Evolutionary conservation across 64 coral and sea anemone genomes (phyloP).

Genomic region (Stylophora pistillata): DNA sequence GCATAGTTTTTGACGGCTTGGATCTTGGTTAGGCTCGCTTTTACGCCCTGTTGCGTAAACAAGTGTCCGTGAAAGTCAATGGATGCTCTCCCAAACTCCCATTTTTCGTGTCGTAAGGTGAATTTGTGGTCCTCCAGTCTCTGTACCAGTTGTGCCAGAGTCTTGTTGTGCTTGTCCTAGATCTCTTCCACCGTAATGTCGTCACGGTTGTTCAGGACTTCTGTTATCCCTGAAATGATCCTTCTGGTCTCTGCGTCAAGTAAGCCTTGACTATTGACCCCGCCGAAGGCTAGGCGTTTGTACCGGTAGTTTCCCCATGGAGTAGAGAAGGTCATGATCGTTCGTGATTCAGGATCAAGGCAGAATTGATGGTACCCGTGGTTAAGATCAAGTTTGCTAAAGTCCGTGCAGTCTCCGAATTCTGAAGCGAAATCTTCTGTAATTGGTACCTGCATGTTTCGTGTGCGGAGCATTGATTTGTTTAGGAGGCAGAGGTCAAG

Average conservation of each 20-base stretch:
- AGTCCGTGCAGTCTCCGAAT: constrained; percentile 59
- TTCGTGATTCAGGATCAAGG: constrained; percentile 64
- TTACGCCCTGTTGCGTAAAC: constrained; percentile 34
- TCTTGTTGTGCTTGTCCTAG: constrained; percentile 51
- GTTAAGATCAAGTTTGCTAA: constrained; percentile 73
- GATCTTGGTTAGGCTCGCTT: constrained; percentile 45
- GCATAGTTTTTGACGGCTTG: constrained; percentile 34
- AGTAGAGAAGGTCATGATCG: constrained; percentile 59
- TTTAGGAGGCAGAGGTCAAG: constrained; percentile 55
- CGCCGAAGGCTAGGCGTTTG: too few species aligned
- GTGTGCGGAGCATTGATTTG: constrained; percentile 50
- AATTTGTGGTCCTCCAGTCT: constrained; percentile 39
- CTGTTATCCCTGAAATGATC: constrained; percentile 41
- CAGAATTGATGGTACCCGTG: constrained; percentile 77
- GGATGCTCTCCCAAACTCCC: constrained; percentile 30
- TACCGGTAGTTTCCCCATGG: constrained; percentile 68
- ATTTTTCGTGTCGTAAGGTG: constrained; percentile 32
- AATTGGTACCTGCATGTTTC: constrained; percentile 62
- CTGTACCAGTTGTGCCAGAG: constrained; percentile 22
- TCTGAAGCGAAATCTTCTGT: constrained; percentile 50
- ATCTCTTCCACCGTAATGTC: constrained; percentile 55
- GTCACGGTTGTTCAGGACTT: constrained; percentile 54
- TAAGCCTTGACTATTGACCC: constrained; percentile 68
- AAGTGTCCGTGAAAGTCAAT: constrained; percentile 62
- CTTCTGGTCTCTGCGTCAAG: constrained; percentile 55